These are phyloP conservation scores for Gouania willdenowi DNA, from an alignment of 2,797 vertebrate genomes.

Conservation along the genomic window DNA sequence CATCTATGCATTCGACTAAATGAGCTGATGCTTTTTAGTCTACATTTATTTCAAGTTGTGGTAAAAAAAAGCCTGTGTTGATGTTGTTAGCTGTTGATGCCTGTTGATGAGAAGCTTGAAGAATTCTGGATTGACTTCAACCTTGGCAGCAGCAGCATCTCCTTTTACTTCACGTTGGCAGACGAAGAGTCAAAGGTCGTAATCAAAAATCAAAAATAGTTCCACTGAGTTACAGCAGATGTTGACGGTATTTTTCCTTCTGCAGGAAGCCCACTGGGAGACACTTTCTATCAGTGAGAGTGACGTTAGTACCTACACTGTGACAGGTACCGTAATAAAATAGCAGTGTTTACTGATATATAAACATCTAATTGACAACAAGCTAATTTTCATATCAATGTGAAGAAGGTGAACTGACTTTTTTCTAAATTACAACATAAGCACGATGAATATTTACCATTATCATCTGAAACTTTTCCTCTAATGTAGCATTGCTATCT, in stretches of 20 bases:
- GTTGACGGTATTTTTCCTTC: slow-evolving; percentile 1
- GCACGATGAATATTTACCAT: no score
- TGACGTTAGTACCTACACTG: slow-evolving; percentile 79
- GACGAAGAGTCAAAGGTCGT: slow-evolving; percentile 71
- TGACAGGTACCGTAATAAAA: slow-evolving; percentile 82
- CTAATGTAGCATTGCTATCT: no score
- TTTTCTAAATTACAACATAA: no score
- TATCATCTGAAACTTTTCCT: no score
- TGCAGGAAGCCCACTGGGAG: slow-evolving; percentile 87
- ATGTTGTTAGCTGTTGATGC: slow-evolving; percentile 84
- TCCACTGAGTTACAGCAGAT: not conserved
- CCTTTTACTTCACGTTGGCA: slow-evolving; percentile 85
- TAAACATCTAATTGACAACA: no score
- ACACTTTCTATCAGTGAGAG: slow-evolving; percentile 84
- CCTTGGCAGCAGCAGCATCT: slow-evolving; percentile 84
- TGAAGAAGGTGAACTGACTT: no score
- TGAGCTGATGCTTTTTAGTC: no score
- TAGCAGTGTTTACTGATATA: no score
- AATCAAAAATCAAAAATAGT: not conserved
- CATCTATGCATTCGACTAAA: no score
- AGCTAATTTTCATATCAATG: no score
- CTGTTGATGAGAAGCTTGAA: slow-evolving; percentile 89
- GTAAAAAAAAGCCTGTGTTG: slow-evolving; percentile 10
- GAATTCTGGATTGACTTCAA: slow-evolving; percentile 98
- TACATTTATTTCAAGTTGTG: no score